Conservation (phyloP, 2,113 vertebrate species). For the Acrocephalus kingi region DNA sequence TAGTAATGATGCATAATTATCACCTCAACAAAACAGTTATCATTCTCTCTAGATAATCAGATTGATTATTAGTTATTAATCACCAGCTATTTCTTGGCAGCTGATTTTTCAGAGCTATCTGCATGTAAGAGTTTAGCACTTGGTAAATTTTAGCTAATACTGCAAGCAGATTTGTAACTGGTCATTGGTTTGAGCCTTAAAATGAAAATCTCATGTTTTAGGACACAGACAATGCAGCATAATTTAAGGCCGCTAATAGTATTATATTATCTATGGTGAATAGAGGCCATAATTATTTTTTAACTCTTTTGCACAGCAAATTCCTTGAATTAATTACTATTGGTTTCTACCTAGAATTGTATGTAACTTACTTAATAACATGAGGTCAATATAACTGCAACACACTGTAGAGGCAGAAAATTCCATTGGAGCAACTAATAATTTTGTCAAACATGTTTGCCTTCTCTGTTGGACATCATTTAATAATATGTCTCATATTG, state of each 20-base stretch:
- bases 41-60: background rate
- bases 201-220: background rate
- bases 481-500: background rate
- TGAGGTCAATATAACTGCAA: background rate
- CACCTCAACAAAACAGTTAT: background rate
- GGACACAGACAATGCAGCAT: background rate
- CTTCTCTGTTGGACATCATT: background rate
- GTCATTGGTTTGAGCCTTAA: background rate
- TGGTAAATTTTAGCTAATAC: background rate
- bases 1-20: background rate
- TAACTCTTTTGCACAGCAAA: background rate
- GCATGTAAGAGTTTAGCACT: background rate
- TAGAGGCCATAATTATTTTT: background rate
- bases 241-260: background rate
- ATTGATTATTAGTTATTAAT: background rate
- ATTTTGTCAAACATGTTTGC: background rate
- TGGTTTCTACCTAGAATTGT: background rate
- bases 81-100: background rate
- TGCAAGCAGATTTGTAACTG: background rate
- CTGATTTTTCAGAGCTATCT: background rate
- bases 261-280: background rate
- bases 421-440: background rate
- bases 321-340: background rate
- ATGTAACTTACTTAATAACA: background rate
- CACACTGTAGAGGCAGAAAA: background rate